These are phyloP conservation scores for Erannis defoliaria DNA, from an alignment of 2,888 invertebrate genomes.

Conservation along the genomic window DNA sequence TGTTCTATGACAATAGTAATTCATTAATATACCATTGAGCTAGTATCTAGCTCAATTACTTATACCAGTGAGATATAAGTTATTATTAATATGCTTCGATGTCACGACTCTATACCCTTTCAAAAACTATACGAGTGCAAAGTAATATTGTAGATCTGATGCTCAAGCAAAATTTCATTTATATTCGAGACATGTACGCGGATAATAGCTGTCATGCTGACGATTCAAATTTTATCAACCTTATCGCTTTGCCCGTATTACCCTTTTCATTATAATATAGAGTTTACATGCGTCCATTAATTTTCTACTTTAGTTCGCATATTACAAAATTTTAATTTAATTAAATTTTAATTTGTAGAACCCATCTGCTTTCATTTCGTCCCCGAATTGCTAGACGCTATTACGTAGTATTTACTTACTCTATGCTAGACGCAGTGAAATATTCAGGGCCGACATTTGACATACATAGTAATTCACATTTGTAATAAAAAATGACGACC, in stretches of 20 bases:
- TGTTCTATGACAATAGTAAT: no score
- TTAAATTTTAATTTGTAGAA: neutral
- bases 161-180: slow-evolving; percentile 10
- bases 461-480: slow-evolving; percentile 10
- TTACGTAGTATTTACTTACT: no score
- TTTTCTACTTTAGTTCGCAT: neutral
- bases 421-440: slow-evolving; percentile 2
- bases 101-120: neutral
- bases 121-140: neutral
- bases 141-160: neutral
- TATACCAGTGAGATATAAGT: no score
- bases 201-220: slow-evolving; percentile 8
- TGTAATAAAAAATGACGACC: slow-evolving; percentile 12
- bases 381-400: neutral
- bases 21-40: no score
- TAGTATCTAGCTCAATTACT: no score
- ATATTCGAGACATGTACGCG: slow-evolving; percentile 5
- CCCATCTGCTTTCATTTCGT: neutral
- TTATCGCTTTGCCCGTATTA: neutral
- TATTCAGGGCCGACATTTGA: slow-evolving; percentile 7
- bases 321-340: neutral
- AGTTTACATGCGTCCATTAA: neutral
- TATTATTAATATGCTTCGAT: neutral
- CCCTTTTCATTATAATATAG: no score
- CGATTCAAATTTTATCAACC: slow-evolving; percentile 16